Base-by-base conservation (phyloP, 35 echinoderm and acorn worm species). In the Strongylocentrotus purpuratus region DNA sequence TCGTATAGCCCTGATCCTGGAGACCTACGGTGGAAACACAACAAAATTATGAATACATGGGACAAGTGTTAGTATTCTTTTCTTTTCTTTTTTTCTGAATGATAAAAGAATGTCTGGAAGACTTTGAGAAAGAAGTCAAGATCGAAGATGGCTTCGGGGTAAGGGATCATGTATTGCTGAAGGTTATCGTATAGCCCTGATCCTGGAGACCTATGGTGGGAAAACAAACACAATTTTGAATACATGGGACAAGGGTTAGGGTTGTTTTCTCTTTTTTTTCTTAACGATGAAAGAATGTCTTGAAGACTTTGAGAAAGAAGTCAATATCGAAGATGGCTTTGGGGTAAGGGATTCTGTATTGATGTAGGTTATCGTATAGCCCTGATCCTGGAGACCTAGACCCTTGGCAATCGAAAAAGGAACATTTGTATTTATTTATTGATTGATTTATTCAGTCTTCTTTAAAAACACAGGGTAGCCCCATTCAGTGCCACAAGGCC, bases 1-100 rank as follows among this genome's bases (percentile, higher is more conserved):
- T 99, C 98, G 90, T 99, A 99, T 11, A 99, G 97, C 33, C 98
- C 98, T 28, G 98, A 98, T 8, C 98, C 98, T 41, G 98, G 98
- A 6, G 98, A 94, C 71, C 98, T 99, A 32, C 94, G 88, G 95
- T 87, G 25, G 0, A 78, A 28, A 78, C 5, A 78, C 85, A 25
- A 96, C 94, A 86, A 96, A 94, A 89, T 31, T 0, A 89, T n/a
- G 22, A 78, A 78, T 28, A n/a, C 32, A 94, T 28, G 5, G 35
- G 86, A 17, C n/a, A n/a, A n/a, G n/a, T n/a, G n/a, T n/a, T n/a
- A n/a, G n/a, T n/a, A n/a, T n/a, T n/a, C n/a, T n/a, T n/a, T n/a
- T n/a, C n/a, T n/a, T 22, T 32, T 88, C 11, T 47, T 15, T 92
- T n/a, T 28, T 10, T 10, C 25, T 33, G 91, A 11, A 9, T 0